Percentiles rank a stretch among this genome's conserved stretches.
These are phyloP conservation scores for Malurus cyaneus DNA, from an alignment of 2,113 vertebrate species.

Conservation along the genomic window DNA sequence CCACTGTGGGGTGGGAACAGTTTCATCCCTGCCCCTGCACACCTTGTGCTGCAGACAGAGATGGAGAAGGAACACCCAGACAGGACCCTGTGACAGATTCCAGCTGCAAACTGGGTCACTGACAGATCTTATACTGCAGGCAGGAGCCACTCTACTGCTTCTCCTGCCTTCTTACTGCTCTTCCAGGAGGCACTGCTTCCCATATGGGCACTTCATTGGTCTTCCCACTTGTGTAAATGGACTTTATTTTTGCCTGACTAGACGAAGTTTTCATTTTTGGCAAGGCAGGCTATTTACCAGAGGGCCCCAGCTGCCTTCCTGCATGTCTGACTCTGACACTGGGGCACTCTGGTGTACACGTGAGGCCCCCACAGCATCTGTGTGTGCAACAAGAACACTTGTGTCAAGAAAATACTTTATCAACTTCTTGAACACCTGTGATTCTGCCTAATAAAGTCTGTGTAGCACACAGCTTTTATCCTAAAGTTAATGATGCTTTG, in stretches of 20 bases:
- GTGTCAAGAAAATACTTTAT: background rate
- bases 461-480: constrained; percentile 17
- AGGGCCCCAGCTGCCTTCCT: background rate
- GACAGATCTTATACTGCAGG: no score
- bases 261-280: background rate
- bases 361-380: background rate
- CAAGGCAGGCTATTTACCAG: background rate
- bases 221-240: background rate
- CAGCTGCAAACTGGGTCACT: background rate
- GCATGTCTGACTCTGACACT: background rate
- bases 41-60: background rate
- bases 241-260: background rate
- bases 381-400: background rate
- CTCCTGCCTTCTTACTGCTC: background rate
- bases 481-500: constrained; percentile 55
- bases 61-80: fast-evolving
- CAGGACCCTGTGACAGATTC: fast-evolving
- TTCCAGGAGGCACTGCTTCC: background rate
- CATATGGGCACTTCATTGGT: background rate
- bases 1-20: no score
- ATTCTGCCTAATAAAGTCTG: constrained; percentile 27
- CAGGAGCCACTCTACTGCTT: fast-evolving
- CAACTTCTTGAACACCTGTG: constrained; percentile 25
- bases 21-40: background rate
- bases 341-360: background rate